Evolutionary conservation across 1,140 invertebrate species (phyloP), one percentile per base, ranked within the genome.

Genomic region (Drosophila nasuta): DNA sequence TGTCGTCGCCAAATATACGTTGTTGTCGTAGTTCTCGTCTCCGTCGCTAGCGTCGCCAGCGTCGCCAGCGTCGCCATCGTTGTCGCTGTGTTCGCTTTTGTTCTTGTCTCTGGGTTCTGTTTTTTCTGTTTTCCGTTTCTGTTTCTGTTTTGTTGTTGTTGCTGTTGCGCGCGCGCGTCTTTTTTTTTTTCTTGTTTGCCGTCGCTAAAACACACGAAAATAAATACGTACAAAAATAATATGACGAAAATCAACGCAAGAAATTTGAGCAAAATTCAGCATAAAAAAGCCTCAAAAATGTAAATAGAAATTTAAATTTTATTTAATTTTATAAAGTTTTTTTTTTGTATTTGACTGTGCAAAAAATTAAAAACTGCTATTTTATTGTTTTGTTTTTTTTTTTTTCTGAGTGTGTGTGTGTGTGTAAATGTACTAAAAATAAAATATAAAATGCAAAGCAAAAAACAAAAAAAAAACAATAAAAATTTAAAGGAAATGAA

Each of bases 181-280:
- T 54, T 45, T 71, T 45, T 71, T 43, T 68, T 73, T 83, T 25
- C 20, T 43, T 68, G 70, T 83, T 83, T 83, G 81, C 81, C 81
- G 81, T 83, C 81, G 81, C 80, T 82, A 82, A 82, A 82, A 78
- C 80, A 38, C 35, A 25, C 41, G 15, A 8, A 49, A 52, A 63
- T 41, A 49, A 63, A 54, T 5, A 20, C 11, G 11, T 20, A 43
- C 15, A 49, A 46, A 41, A 64, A 52, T 48, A 25, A 25, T 15
- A 64, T 38, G 5, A 38, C 8, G 0, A 25, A 74, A 46, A 54
- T 10, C 4, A 35, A 35, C 3, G 15, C 51, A 41, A 56, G 2
- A 45, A 41, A 59, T 38, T 6, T 11, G 30, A 3, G 10, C 25
- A 41, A 20, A 17, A 46, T 46, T 48, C 20, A 4, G 3, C 20